Percentiles rank a stretch among this genome's conserved stretches.
These are phyloP conservation scores for Coptotermes formosanus DNA, from an alignment of 1,140 invertebrate genomes.

Conservation along the genomic window DNA sequence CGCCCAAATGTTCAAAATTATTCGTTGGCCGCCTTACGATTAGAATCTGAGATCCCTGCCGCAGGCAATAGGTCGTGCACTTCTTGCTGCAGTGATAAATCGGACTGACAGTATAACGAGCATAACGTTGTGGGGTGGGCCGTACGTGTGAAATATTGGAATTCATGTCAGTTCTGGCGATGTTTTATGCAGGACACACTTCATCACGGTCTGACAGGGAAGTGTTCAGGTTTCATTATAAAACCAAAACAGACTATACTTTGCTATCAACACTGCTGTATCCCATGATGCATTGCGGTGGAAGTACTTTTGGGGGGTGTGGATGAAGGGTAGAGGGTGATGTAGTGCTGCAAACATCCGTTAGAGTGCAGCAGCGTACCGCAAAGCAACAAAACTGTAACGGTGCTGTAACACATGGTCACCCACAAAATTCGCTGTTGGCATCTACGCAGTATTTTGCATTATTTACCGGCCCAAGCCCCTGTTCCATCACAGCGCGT, in stretches of 20 bases:
- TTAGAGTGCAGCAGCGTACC: not conserved
- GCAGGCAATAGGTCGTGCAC: too few species aligned
- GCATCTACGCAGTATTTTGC: not conserved
- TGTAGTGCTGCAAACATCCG: not conserved
- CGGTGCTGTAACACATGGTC: not conserved
- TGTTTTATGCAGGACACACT: too few species aligned
- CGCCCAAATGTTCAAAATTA: too few species aligned
- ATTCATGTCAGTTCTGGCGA: too few species aligned
- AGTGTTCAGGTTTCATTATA: not conserved
- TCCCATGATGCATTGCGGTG: constrained; percentile 3
- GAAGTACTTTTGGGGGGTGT: not conserved
- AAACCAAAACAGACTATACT: not conserved
- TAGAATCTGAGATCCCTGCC: too few species aligned
- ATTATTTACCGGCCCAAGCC: not conserved
- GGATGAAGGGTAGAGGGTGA: not conserved
- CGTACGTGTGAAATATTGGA: too few species aligned
- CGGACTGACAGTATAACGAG: too few species aligned
- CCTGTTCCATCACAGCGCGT: not conserved
- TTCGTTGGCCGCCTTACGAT: too few species aligned
- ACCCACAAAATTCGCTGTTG: not conserved
- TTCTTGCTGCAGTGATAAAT: too few species aligned
- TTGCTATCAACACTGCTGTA: not conserved
- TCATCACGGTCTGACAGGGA: too few species aligned
- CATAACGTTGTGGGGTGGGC: too few species aligned
- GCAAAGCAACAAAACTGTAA: not conserved